Conservation (phyloP, 2,113 vertebrate species). For the Emydura subglobosa region DNA sequence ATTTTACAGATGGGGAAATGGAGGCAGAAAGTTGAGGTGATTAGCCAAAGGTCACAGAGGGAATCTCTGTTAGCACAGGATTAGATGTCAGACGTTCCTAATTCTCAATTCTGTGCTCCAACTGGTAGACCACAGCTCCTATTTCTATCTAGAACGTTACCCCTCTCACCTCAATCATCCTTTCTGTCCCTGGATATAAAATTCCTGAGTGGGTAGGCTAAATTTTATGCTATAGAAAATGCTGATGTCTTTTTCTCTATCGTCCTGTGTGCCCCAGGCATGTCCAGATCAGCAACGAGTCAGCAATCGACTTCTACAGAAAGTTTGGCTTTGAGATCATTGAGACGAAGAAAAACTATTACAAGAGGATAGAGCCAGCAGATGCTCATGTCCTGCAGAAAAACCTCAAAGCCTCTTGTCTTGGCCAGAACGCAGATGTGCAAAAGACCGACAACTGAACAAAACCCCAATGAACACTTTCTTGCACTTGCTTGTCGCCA, state of each 20-base stretch:
- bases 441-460: slow-evolving; percentile 90
- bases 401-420: slow-evolving; percentile 91
- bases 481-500: slow-evolving; percentile 88
- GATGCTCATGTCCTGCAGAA: slow-evolving; percentile 99
- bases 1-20: background rate
- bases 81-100: background rate
- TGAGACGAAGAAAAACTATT: slow-evolving; percentile 99
- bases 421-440: slow-evolving; percentile 89
- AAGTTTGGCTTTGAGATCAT: slow-evolving; percentile 99
- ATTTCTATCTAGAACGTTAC: background rate
- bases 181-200: background rate
- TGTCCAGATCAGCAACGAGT: slow-evolving; percentile 99
- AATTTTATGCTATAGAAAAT: background rate
- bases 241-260: background rate
- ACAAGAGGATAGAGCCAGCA: slow-evolving; percentile 99
- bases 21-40: background rate
- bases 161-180: background rate
- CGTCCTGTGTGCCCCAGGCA: slow-evolving; percentile 82
- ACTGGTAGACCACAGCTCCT: fast-evolving
- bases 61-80: background rate
- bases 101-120: background rate
- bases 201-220: background rate
- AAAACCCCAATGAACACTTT: slow-evolving; percentile 79
- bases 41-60: background rate
- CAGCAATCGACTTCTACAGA: slow-evolving; percentile 98